Evolutionary conservation across 2,113 vertebrate species (phyloP), one percentile per base, ranked within the genome.

Genomic region (Anhinga anhinga): DNA sequence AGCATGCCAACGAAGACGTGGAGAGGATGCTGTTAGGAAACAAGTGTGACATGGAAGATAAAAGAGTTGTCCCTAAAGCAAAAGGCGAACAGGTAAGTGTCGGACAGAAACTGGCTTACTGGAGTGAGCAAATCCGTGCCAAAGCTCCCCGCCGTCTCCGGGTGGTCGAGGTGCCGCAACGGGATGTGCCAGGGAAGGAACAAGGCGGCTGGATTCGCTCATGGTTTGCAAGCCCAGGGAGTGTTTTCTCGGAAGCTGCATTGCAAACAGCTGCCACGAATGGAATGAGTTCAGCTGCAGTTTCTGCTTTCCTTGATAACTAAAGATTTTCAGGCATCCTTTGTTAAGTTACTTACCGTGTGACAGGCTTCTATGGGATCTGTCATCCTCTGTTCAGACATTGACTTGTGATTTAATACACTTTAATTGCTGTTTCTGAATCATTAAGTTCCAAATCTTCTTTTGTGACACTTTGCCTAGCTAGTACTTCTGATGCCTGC

Each of bases 11-110:
- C 27, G 99, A 99, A 97, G 99, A 99, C 38, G 99, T 99, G 95
- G 99, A 99, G 98, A 98, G 99, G 97, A 99, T 99, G 99, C 99
- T 99, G 98, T 98, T 99, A 99, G 99, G 99, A 98, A 99, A 99
- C 99, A 99, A 99, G 98, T 99, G 99, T 96, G 99, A 99, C 97
- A 99, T 99, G 99, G 99, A 99, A 81, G 99, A 99, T 94, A 99
- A 99, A 98, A 98, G 99, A 98, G 98, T 99, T 73, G 99, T 99
- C 98, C 99, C 98, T 86, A 99, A 99, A 98, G 98, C 99, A 98
- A 99, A 99, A 98, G 99, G 99, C 59, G 99, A 99, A 97, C 99
- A 99, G 99, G 99, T 99, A 95, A 98, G 97, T 49, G 45, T 13
- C 1, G 3, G 25, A 18, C 69, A 22, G 21, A 30, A 63, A 9